Percentiles rank a stretch among this genome's conserved stretches.
Conservation (phyloP, 2,113 vertebrate genomes). For the Pyrgilauda ruficollis region DNA sequence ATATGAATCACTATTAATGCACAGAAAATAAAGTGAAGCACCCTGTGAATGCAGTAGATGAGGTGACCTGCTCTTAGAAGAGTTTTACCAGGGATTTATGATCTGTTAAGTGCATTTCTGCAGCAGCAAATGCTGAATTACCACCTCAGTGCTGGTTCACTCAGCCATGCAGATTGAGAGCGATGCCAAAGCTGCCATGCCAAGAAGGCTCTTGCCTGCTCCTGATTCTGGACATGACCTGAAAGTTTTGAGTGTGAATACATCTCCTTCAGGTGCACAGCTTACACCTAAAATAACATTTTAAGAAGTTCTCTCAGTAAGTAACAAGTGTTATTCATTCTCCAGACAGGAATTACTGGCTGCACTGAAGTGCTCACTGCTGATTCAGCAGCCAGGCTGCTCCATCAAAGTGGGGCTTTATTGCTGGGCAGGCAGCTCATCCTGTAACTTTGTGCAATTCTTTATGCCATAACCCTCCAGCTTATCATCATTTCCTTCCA, state of each 20-base stretch:
- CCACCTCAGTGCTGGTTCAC: constrained; percentile 26
- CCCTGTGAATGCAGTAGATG: neutral
- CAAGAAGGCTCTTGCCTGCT: neutral
- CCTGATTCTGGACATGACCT: neutral
- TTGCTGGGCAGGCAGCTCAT: constrained; percentile 1
- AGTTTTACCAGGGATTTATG: constrained; percentile 8
- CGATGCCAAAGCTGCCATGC: neutral
- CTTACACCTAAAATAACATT: constrained; percentile 51
- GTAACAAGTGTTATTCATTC: constrained; percentile 8
- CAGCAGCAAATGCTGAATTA: constrained; percentile 52
- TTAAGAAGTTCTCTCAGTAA: constrained; percentile 14
- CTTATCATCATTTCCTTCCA: neutral
- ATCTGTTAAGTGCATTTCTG: constrained; percentile 27
- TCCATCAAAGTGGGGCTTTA: constrained; percentile 2
- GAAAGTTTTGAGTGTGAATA: constrained; percentile 20
- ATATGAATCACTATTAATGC: neutral
- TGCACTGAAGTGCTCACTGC: neutral
- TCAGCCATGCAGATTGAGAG: constrained; percentile 16
- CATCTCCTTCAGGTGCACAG: neutral
- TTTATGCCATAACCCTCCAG: neutral
- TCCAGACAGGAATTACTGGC: neutral
- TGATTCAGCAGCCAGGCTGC: constrained; percentile 43
- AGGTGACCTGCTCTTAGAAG: neutral
- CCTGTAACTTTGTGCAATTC: neutral
- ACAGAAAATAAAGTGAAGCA: neutral